Percentiles rank a stretch among this genome's conserved stretches.
These are phyloP conservation scores for Lasioglossum lativentre DNA, from an alignment of 2,888 invertebrate species.

Conservation along the genomic window DNA sequence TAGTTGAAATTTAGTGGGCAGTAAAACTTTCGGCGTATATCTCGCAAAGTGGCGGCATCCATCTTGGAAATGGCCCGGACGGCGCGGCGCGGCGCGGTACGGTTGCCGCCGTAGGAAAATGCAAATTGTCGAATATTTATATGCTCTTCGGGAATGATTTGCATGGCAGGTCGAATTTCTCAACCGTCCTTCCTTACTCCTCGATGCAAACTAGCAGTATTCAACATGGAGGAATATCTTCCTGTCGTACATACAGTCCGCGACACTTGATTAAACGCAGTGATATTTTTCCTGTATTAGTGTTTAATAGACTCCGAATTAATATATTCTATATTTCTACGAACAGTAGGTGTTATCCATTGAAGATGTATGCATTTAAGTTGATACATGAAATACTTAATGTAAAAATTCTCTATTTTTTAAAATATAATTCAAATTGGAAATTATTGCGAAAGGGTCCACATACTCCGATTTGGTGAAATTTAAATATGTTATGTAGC, in stretches of 20 bases:
- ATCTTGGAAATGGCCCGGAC: conserved; percentile 79
- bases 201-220: conserved; percentile 46
- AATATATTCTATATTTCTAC: too few relatives aligned
- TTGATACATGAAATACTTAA: too few relatives aligned
- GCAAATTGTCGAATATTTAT: conserved; percentile 82
- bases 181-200: conserved; percentile 47
- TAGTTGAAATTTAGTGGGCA: conserved; percentile 82
- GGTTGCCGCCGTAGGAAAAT: conserved; percentile 73
- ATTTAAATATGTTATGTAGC: too few relatives aligned
- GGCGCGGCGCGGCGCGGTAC: conserved; percentile 55
- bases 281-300: too few relatives aligned
- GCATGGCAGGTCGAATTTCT: conserved; percentile 63
- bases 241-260: conserved; percentile 25
- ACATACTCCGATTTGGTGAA: too few relatives aligned
- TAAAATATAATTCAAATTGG: too few relatives aligned
- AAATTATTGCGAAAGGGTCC: too few relatives aligned
- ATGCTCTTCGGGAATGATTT: conserved; percentile 71
- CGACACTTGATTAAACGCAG: too few relatives aligned
- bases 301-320: too few relatives aligned
- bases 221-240: conserved; percentile 56
- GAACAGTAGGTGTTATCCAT: too few relatives aligned
- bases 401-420: too few relatives aligned
- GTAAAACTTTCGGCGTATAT: conserved; percentile 82
- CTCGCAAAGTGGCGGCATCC: conserved; percentile 80
- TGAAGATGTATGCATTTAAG: too few relatives aligned